Base-by-base conservation (phyloP, 2,797 vertebrate genomes). In the Poecilia picta region DNA sequence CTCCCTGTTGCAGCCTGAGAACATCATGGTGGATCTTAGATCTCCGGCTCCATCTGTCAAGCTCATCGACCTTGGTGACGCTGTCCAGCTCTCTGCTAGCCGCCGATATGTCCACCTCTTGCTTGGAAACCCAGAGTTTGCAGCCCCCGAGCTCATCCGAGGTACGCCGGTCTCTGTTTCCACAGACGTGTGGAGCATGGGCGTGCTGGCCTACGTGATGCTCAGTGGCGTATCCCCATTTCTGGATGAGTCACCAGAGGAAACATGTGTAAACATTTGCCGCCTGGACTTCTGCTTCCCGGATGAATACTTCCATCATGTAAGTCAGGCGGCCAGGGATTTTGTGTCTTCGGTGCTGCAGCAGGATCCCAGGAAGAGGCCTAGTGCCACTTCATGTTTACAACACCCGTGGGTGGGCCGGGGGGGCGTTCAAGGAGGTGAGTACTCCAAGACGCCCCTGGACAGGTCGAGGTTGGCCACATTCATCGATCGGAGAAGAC, bases 261-360 rank as follows among this genome's bases (percentile, higher is more conserved):
- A 99, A 91, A 99, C 98, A 0, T 99, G 98, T 6, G 96, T 98
- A 90, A 99, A 99, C 1, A 98, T 99, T 78, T 98, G 98, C 94
- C 95, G 96, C 78, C 96, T 98, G 80, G 98, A 99, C 85, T 99
- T 99, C 95, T 98, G 98, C 92, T 99, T 99, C 90, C 98, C 98
- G 0, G 96, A 96, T 0, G 97, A 99, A 12, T 99, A 98, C 90
- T 99, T 99, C 94, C 91, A 94, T 0, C 95, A 95, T 0, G 97
- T 99, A 75, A 99, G 98, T 87, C 97, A 98, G 3, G 97, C 97
- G 0, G 98, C 98, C 11, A 95, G 96, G 86, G 98, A 99, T 83
- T 99, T 99, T 81, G 97, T 99, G 85, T 92, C 92, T 0, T 97
- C 97, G 0, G 95, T 93, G 64, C 96, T 99, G 33, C 98, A 98